These are phyloP conservation scores for Paramuricea clavata DNA, from an alignment of 92 coral and sea anemone species.

Conservation along the genomic window DNA sequence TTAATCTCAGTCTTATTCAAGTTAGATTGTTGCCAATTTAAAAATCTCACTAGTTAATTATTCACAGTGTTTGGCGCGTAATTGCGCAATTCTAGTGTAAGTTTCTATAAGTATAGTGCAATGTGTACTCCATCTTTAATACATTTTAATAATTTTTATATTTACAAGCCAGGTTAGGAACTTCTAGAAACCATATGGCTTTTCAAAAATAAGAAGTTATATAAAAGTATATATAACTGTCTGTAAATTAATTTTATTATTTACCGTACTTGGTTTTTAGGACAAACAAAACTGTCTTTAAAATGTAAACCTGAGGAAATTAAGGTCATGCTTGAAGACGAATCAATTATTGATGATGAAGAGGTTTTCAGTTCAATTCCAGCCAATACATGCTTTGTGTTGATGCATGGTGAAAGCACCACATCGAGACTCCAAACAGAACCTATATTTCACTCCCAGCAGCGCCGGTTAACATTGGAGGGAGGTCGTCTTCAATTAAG, in stretches of 20 bases:
- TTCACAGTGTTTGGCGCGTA: too few species aligned
- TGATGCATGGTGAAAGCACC: constrained; percentile 36
- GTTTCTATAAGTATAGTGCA: too few species aligned
- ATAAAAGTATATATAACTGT: too few species aligned
- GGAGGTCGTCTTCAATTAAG: constrained; percentile 25
- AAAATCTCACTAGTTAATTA: too few species aligned
- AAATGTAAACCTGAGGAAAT: constrained; percentile 9
- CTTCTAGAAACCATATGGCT: too few species aligned
- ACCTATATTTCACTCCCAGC: constrained; percentile 15
- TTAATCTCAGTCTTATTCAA: too few species aligned
- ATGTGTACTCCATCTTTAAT: too few species aligned
- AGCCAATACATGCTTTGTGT: constrained; percentile 34
- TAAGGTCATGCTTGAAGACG: constrained; percentile 30
- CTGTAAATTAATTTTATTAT: background rate
- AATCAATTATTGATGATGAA: constrained; percentile 42
- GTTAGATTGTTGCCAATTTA: too few species aligned
- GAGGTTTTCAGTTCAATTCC: constrained; percentile 39
- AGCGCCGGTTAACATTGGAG: constrained; percentile 43
- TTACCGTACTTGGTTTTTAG: background rate
- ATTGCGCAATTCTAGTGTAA: too few species aligned
- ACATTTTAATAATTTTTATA: too few species aligned
- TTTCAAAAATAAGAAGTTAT: too few species aligned
- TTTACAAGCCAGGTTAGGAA: too few species aligned
- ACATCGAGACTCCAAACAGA: constrained; percentile 2
- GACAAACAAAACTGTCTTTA: constrained; percentile 26